Conservation (phyloP, 2,797 vertebrate species). For the Xiphorhynchus erythropygius region DNA sequence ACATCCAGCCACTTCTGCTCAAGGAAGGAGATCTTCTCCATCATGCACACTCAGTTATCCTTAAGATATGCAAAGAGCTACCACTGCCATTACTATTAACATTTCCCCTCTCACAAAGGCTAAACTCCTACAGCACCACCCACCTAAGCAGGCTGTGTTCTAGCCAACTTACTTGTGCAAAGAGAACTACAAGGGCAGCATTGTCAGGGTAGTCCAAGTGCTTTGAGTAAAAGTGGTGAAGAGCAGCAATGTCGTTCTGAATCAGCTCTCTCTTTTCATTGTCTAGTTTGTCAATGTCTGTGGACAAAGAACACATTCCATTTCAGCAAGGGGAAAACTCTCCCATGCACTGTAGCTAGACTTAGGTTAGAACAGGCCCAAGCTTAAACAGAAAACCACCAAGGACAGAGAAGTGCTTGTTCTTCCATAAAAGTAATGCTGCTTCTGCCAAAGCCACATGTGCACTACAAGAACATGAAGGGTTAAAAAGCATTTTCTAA, state of each 20-base stretch:
- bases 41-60: not conserved
- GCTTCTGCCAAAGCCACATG: not conserved
- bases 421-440: not conserved
- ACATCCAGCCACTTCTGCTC: not conserved
- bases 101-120: not conserved
- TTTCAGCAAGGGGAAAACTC: conserved; percentile 46
- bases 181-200: conserved; percentile 82
- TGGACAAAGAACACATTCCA: conserved; percentile 44
- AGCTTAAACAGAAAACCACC: not conserved
- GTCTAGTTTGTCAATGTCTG: conserved; percentile 92
- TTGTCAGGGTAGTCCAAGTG: conserved; percentile 88
- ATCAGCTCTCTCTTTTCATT: conserved; percentile 88
- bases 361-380: not conserved
- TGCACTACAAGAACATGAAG: not conserved
- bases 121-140: not conserved
- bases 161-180: conserved; percentile 86
- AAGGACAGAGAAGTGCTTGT: not conserved
- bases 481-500: conserved; percentile 8
- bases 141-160: not conserved
- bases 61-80: not conserved
- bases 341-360: not conserved
- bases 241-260: conserved; percentile 86
- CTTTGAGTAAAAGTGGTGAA: conserved; percentile 94
- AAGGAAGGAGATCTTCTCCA: not conserved
- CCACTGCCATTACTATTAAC: not conserved